A percentile compares a stretch with the other conserved stretches of the same genome.
Conservation (phyloP, 2,113 vertebrate species). For the Genyomyrus donnyi region DNA sequence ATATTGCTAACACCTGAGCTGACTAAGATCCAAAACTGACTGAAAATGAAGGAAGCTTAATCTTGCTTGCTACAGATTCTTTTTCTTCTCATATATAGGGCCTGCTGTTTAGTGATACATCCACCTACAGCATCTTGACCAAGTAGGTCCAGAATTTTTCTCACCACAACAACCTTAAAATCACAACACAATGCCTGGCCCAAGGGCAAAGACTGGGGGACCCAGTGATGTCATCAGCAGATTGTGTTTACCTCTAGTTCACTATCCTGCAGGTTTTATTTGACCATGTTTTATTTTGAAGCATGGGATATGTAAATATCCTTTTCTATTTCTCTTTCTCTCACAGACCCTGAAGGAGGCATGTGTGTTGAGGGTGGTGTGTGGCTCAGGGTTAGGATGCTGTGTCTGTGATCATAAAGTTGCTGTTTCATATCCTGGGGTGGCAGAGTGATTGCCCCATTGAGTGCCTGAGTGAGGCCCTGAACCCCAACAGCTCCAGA, state of each 20-base stretch:
- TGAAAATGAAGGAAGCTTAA: neutral
- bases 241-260: no score
- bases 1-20: neutral
- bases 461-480: no score
- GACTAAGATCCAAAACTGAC: neutral
- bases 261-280: no score
- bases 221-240: no score
- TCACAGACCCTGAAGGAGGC: neutral
- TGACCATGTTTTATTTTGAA: neutral
- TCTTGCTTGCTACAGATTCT: neutral
- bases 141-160: neutral
- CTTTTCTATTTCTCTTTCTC: neutral
- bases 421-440: no score
- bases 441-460: no score
- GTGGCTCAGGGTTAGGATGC: neutral
- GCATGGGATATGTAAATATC: neutral
- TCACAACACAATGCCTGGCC: no score
- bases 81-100: neutral
- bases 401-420: no score
- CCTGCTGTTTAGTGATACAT: neutral
- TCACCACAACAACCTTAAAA: no score
- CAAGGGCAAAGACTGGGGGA: no score
- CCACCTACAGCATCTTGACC: neutral
- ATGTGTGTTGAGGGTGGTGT: neutral
- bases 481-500: neutral